These are phyloP conservation scores for Rhea pennata DNA, from an alignment of 2,113 vertebrate species.

Conservation along the genomic window DNA sequence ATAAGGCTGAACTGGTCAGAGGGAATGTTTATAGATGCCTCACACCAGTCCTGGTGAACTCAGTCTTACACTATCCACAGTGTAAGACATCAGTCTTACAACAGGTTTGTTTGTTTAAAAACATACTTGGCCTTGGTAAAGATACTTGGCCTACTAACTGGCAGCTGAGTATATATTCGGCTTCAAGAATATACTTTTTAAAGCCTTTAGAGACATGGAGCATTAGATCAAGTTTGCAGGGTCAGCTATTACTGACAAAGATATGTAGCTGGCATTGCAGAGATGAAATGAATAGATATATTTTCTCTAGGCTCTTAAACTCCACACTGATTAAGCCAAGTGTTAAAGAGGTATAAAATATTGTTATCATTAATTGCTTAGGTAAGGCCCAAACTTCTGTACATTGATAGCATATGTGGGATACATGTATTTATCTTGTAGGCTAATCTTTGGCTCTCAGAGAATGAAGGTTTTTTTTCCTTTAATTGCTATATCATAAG, in stretches of 20 bases:
- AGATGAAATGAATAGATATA: background rate
- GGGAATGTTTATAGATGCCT: background rate
- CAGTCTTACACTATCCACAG: background rate
- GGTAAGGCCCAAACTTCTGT: background rate
- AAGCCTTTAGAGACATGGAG: slow-evolving; percentile 14
- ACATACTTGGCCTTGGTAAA: background rate
- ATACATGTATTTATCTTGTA: background rate
- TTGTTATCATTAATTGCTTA: background rate
- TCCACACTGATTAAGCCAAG: background rate
- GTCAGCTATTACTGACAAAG: background rate
- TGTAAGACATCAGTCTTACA: background rate
- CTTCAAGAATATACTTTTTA: background rate
- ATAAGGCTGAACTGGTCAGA: background rate
- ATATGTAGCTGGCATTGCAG: background rate
- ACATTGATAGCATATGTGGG: background rate
- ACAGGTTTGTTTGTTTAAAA: background rate
- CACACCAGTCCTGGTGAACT: background rate
- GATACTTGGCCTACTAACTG: background rate
- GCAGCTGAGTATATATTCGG: background rate
- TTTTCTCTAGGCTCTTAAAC: background rate
- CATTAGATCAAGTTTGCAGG: background rate
- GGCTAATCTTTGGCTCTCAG: background rate
- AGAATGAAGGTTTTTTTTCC: background rate
- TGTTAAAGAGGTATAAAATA: background rate
- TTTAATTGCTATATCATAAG: background rate